Evolutionary conservation across 2,888 invertebrate species (phyloP).

Genomic region (Catocala sponsa): DNA sequence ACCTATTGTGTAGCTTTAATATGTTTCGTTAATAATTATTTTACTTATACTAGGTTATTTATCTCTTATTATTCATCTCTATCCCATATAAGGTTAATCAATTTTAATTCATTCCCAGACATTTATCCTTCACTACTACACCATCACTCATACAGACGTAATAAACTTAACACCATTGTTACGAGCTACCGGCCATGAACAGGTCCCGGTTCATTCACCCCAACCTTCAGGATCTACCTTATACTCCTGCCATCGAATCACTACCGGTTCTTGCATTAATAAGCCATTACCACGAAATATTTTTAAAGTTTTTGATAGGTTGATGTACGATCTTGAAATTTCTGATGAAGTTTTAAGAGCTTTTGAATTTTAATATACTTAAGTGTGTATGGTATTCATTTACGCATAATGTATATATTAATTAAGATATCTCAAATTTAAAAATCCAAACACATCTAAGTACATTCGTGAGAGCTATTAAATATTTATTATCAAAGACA

Average conservation of each 20-base stretch:
- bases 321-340: slow-evolving; percentile 3
- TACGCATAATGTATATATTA: too few relatives aligned
- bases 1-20: too few relatives aligned
- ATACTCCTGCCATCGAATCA: slow-evolving; percentile 48
- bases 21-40: too few relatives aligned
- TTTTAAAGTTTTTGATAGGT: neutral
- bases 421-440: too few relatives aligned
- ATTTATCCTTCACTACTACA: slow-evolving; percentile 11
- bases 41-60: too few relatives aligned
- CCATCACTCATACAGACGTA: slow-evolving; percentile 31
- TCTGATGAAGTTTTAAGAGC: neutral
- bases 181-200: slow-evolving; percentile 52
- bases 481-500: too few relatives aligned
- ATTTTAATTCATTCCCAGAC: slow-evolving; percentile 1
- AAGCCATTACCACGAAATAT: slow-evolving; percentile 30
- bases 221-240: slow-evolving; percentile 59
- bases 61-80: too few relatives aligned
- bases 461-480: too few relatives aligned
- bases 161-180: slow-evolving; percentile 48
- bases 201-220: slow-evolving; percentile 60
- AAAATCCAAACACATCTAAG: too few relatives aligned
- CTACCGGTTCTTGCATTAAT: slow-evolving; percentile 47
- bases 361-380: neutral
- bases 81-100: too few relatives aligned
- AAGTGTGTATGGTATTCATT: neutral